Base-by-base conservation (phyloP, 2,113 vertebrate genomes). In the Xiphophorus maculatus region DNA sequence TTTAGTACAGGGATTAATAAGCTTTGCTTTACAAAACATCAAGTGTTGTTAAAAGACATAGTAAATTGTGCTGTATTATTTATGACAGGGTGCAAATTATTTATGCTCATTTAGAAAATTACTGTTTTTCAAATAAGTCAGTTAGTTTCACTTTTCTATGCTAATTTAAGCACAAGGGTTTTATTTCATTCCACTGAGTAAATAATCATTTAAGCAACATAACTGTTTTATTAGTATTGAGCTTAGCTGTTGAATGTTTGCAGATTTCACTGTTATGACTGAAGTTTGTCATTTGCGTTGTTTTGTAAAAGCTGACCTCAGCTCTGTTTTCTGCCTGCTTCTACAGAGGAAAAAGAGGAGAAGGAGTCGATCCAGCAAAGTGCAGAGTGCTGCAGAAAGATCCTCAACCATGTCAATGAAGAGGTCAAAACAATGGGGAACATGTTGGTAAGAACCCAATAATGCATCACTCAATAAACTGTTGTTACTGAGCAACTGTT, bases 401-500 rank as follows among this genome's bases (percentile, higher is more conserved):
- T 97, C 83, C 95, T 98, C 73, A 96, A 97, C 86, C 95, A 96
- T 0, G 97, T 98, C 87, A 98, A 98, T 60, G 95, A 96, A 63
- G 95, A 95, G 3, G 96, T 98, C 86, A 95, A 96, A n/a, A 83
- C 84, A 19, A 96, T 96, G 94, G 96, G 97, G 92, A 97, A 97
- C 90, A 84, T 96, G 64, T 91, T 97, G 95, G 97, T 98, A 91
- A 95, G 96, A 80, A 81, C 73, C 77, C 60, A 66, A 69, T 69
- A 73, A 75, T 75, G 70, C 79, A 78, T 68, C 83, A 77, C 74
- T 84, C 71, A 28, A 85, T 66, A 78, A 63, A 77, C 35, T 40
- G 76, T 69, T 4, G 68, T 82, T 73, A 85, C 37, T 80, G 76
- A 81, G 70, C 80, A 74, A 77, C 80, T 63, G 51, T 44, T 81